Percentiles rank a stretch among this genome's conserved stretches.
Evolutionary conservation across 1,140 invertebrate genomes (phyloP).

Genomic region (Plectrocnemia conspersa): DNA sequence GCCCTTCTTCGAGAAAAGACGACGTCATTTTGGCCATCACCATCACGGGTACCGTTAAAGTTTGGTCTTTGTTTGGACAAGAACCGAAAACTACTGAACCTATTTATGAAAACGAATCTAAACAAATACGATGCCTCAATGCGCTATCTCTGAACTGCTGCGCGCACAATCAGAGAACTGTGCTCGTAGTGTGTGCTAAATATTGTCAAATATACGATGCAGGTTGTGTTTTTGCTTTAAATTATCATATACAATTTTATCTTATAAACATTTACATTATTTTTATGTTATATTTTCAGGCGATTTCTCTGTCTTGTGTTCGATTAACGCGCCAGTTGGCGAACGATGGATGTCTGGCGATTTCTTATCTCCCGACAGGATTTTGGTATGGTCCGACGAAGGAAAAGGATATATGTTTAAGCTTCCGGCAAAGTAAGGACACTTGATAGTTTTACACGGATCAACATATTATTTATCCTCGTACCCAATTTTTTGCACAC

Average conservation of each 20-base stretch:
- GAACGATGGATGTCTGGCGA: conserved; percentile 94
- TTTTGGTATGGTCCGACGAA: conserved; percentile 90
- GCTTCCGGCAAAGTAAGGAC: conserved; percentile 86
- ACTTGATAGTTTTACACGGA: conserved; percentile 6
- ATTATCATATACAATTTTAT: background rate
- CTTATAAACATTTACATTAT: background rate
- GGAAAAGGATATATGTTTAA: conserved; percentile 94
- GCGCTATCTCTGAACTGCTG: conserved; percentile 92
- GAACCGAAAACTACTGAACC: conserved; percentile 83
- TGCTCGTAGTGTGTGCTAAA: conserved; percentile 92
- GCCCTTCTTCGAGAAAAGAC: conserved; percentile 86
- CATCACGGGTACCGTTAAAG: conserved; percentile 94
- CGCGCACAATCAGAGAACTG: conserved; percentile 91
- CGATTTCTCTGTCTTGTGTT: conserved; percentile 92
- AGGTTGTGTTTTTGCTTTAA: conserved; percentile 39
- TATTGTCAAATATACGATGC: conserved; percentile 93
- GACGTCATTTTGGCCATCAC: conserved; percentile 95
- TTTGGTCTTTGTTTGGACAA: conserved; percentile 89
- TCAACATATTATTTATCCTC: too few relatives aligned
- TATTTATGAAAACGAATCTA: conserved; percentile 96
- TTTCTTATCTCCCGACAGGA: conserved; percentile 83
- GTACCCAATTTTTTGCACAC: conserved; percentile 13
- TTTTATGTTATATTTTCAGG: conserved; percentile 55
- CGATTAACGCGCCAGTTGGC: conserved; percentile 72
- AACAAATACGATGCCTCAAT: conserved; percentile 91